A percentile compares a stretch with the other conserved stretches of the same genome.
phyloP scores from a whole-genome alignment of 2,797 vertebrate genomes.

The Orientallactaga sibirica region DNA sequence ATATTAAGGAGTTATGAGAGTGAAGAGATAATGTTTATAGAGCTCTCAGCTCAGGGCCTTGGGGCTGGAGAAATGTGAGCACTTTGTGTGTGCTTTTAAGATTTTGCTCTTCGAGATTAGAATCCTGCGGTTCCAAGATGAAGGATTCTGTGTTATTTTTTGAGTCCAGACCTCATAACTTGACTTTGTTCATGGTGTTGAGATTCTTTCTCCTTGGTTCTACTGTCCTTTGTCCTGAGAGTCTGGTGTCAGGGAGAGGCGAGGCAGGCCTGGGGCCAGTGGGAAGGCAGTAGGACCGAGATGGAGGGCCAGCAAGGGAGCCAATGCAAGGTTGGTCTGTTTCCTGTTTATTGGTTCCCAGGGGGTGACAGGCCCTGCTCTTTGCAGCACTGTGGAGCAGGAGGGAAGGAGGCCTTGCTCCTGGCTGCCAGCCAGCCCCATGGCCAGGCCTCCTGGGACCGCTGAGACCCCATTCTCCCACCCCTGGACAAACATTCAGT shows the following conservation, averaged over 20 bases:
- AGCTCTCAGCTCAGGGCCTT: neutral
- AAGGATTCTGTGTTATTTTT: constrained; percentile 29
- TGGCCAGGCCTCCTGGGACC: constrained; percentile 75
- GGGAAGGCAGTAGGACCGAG: neutral
- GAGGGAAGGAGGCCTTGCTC: constrained; percentile 59
- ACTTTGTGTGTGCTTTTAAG: neutral
- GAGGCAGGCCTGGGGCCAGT: neutral
- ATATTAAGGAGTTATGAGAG: neutral
- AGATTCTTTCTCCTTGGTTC: constrained; percentile 29
- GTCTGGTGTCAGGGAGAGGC: neutral
- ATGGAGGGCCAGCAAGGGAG: constrained; percentile 25
- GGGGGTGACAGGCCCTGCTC: constrained; percentile 75
- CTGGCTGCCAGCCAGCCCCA: constrained; percentile 82
- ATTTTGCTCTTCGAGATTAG: neutral
- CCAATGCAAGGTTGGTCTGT: constrained; percentile 75
- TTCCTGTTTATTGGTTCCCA: constrained; percentile 86
- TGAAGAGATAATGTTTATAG: neutral
- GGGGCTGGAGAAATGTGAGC: neutral
- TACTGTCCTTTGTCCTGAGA: constrained; percentile 8
- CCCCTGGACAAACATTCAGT: constrained; percentile 80
- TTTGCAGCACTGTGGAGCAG: constrained; percentile 43
- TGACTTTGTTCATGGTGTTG: constrained; percentile 26
- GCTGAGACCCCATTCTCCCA: constrained; percentile 65
- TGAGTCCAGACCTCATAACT: neutral
- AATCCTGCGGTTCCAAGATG: neutral